Base-by-base conservation (phyloP, 2,797 vertebrate genomes). In the Gobio occitaniae region DNA sequence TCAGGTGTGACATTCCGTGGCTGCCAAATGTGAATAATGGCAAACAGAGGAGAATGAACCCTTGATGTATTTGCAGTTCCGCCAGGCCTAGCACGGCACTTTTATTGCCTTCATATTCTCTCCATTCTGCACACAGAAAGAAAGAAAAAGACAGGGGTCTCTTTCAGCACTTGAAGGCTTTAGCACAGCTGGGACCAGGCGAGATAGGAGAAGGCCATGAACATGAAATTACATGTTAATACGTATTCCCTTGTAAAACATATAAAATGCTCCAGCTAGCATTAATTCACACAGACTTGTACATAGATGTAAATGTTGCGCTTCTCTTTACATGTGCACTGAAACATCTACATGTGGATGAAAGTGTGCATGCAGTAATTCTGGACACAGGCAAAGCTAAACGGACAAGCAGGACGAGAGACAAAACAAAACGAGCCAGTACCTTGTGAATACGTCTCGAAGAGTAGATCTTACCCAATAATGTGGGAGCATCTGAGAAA, bases 1-100 rank as follows among this genome's bases (percentile, higher is more conserved):
- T 93, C 93, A 94, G 93, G 92, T 94, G 92, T 89, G 91, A 91
- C 90, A 92, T 91, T 89, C 84, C 36, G 75, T 76, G 68, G 90
- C 86, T 86, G 93, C 89, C 91, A 91, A 75, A 32, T 81, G 80
- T 90, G 94, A 94, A 86, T 91, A 94, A 94, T 93, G 90, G 91
- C 89, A 66, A 50, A 85, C 47, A 74, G 56, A 80, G 84, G 80
- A 84, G 78, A 90, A 88, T 87, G 82, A 86, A 90, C 77, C 71
- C 59, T 87, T 90, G 90, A 92, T 91, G 87, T 88, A 92, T 91
- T 89, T 88, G 86, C 82, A 61, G 90, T 80, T 89, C 78, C 52
- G 59, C 59, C 41, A 76, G 78, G 78, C 84, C 84, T 72, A 84
- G 63, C 81, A 80, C 15, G 29, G 52, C 59, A 78, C 71, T 86